Evolutionary conservation across 2,888 invertebrate species (phyloP), one percentile per base, ranked within the genome.

Genomic region (Galerucella calmariensis): DNA sequence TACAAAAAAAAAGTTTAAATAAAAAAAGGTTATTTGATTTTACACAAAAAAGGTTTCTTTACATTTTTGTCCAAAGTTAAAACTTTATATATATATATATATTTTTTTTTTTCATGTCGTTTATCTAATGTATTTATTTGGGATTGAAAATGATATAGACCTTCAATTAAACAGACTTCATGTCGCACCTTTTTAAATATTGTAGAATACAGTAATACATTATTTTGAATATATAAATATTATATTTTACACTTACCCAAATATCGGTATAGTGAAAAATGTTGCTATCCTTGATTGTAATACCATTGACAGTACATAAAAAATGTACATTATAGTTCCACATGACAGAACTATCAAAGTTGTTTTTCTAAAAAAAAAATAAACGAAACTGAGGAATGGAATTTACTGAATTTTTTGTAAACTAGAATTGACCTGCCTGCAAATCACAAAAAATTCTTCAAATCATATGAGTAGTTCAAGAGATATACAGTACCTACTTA

Each of bases 211-310:
- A n/a, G n/a, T n/a, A n/a, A n/a, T n/a, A n/a, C 6, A 35, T 46
- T 41, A 5, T 67, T 53, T 35, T 56, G 20, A 56, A 56, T 58
- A 67, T 44, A 59, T 46, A 16, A 20, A 67, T 12, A 72, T n/a
- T 71, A 35, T 14, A 61, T n/a, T 27, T 14, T 20, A 41, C 6
- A 77, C 80, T 81, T 81, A 85, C 85, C 84, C 84, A 75, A 83
- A 83, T 68, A 83, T 8, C 63, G 83, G 84, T 61, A 83, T 80
- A 8, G 80, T 74, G 16, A 83, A 81, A 69, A 80, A 85, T 5
- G 81, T 80, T 2, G 78, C 79, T 35, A 82, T 67, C 72, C 82
- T 79, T 8, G 67, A 65, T 70, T 79, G 62, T 35, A 73, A 27
- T 16, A 75, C 46, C 35, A 82, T 46, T 9, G 79, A 75, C 20